Evolutionary conservation across 1,140 invertebrate genomes (phyloP).

Genomic region (Cylas formicarius): DNA sequence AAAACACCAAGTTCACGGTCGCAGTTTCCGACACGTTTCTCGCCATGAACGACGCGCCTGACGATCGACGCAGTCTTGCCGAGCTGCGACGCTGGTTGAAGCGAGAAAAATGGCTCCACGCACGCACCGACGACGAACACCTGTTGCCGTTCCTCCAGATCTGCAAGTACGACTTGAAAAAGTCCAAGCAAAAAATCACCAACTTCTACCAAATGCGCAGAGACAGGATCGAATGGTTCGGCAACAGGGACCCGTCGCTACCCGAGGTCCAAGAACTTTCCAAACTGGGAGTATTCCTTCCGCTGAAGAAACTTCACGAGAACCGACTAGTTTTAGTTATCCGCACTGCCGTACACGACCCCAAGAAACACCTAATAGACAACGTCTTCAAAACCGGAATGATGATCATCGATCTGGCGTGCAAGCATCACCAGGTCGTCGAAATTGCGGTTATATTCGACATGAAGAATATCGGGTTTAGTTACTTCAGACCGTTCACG

Average conservation of each 20-base stretch:
- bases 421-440: conserved; percentile 49
- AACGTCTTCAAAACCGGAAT: conserved; percentile 53
- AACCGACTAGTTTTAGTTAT: conserved; percentile 51
- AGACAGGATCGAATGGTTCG: conserved; percentile 52
- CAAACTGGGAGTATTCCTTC: conserved; percentile 52
- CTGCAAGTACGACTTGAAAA: conserved; percentile 54
- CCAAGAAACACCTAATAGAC: conserved; percentile 47
- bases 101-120: conserved; percentile 22
- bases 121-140: conserved; percentile 45
- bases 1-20: too few relatives aligned
- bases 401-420: conserved; percentile 52
- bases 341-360: conserved; percentile 50
- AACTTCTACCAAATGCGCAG: conserved; percentile 52
- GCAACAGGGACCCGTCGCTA: conserved; percentile 50
- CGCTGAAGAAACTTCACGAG: conserved; percentile 43
- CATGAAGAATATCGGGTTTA: conserved; percentile 48
- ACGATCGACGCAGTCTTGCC: too few relatives aligned
- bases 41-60: not conserved
- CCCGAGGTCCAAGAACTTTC: conserved; percentile 52
- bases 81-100: conserved; percentile 26
- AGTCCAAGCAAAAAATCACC: conserved; percentile 49
- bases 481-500: conserved; percentile 54
- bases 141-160: conserved; percentile 54
- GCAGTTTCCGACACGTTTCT: too few relatives aligned
- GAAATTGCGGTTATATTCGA: conserved; percentile 57